Evolutionary conservation across 2,888 invertebrate species (phyloP).

Genomic region (Ischnura elegans): DNA sequence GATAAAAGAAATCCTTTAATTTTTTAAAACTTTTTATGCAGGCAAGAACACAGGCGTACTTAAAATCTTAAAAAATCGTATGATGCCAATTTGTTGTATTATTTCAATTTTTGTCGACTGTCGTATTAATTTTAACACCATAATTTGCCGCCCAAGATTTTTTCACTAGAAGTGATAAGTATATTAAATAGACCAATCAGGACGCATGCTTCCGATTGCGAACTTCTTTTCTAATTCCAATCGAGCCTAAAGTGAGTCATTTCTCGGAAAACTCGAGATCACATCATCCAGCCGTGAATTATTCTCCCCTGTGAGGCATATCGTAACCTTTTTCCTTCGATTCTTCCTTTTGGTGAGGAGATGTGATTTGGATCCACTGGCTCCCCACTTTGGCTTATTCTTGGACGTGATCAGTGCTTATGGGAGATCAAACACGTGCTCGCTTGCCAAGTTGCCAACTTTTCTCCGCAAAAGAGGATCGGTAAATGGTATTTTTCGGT

Average conservation of each 20-base stretch:
- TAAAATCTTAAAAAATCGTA: too few relatives aligned
- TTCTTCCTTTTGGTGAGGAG: not conserved
- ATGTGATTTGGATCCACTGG: not conserved
- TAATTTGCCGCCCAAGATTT: too few relatives aligned
- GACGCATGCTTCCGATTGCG: too few relatives aligned
- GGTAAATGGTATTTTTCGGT: not conserved
- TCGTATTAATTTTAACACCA: too few relatives aligned
- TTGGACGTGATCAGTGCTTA: not conserved
- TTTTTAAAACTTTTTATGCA: too few relatives aligned
- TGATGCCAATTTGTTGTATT: too few relatives aligned
- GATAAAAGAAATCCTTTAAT: too few relatives aligned
- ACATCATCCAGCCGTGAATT: not conserved
- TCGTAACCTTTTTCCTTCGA: not conserved
- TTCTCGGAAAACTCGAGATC: not conserved
- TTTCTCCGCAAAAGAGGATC: slow-evolving; percentile 1
- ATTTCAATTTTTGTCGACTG: too few relatives aligned
- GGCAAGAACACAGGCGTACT: too few relatives aligned
- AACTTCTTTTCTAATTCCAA: too few relatives aligned
- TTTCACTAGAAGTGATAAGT: too few relatives aligned
- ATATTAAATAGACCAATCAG: too few relatives aligned
- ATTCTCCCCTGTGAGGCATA: not conserved
- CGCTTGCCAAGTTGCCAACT: not conserved
- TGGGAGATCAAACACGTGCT: not conserved
- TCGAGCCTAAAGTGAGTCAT: not conserved
- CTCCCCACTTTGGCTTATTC: not conserved